A percentile compares a stretch with the other conserved stretches of the same genome.
Evolutionary conservation across 2,888 invertebrate genomes (phyloP).

Genomic region (Xylocampa areola): DNA sequence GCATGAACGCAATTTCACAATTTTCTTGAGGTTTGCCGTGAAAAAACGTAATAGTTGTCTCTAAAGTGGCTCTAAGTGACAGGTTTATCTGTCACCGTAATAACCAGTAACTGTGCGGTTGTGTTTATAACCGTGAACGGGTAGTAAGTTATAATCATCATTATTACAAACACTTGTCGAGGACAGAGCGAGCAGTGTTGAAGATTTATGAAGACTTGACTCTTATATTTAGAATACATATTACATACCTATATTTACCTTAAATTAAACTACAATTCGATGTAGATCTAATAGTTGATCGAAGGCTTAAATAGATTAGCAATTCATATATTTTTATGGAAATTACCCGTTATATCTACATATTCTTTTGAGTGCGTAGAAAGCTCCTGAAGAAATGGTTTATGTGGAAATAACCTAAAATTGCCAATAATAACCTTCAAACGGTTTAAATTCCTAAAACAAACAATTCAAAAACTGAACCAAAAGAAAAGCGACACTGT

Average conservation of each 20-base stretch:
- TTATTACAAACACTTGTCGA: constrained; percentile 22
- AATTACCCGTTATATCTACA: too few relatives aligned
- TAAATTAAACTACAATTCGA: too few relatives aligned
- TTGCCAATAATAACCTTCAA: constrained; percentile 35
- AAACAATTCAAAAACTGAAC: constrained; percentile 23
- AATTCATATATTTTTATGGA: too few relatives aligned
- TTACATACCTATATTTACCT: too few relatives aligned
- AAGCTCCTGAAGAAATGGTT: too few relatives aligned
- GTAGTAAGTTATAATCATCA: constrained; percentile 33
- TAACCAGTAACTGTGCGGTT: constrained; percentile 37
- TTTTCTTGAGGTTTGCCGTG: constrained; percentile 21
- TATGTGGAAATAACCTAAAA: too few relatives aligned
- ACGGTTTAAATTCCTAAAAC: constrained; percentile 21
- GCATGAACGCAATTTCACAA: constrained; percentile 37
- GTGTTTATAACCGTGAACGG: constrained; percentile 16
- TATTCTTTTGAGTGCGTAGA: too few relatives aligned
- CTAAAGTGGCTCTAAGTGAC: constrained; percentile 15
- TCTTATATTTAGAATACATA: too few relatives aligned
- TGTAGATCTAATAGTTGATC: too few relatives aligned
- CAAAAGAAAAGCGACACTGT: constrained; percentile 8
- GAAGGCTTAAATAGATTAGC: too few relatives aligned
- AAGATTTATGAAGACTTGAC: too few relatives aligned
- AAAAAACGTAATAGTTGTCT: constrained; percentile 19
- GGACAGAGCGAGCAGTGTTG: too few relatives aligned
- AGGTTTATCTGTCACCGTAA: constrained; percentile 33